Evolutionary conservation across 1,140 invertebrate species (phyloP).

Genomic region (Calosoma granatense): DNA sequence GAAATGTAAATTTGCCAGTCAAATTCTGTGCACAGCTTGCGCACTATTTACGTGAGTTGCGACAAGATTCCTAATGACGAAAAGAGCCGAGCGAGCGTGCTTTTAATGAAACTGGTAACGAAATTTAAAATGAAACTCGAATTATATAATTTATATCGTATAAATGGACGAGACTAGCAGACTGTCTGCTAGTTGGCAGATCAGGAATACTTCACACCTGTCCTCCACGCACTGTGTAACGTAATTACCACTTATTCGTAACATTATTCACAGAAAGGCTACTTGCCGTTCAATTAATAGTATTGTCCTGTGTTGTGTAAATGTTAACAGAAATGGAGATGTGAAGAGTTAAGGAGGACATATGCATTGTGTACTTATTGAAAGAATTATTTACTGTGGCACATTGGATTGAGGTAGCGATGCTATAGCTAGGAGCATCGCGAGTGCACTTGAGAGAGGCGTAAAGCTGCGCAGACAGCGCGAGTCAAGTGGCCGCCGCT

Average conservation of each 20-base stretch:
- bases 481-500: neutral
- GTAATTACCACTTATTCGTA: too few species aligned
- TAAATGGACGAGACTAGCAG: too few species aligned
- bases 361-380: neutral
- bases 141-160: too few species aligned
- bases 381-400: neutral
- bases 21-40: slow-evolving; percentile 6
- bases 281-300: too few species aligned
- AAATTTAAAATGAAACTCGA: neutral
- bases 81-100: neutral
- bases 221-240: too few species aligned
- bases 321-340: too few species aligned
- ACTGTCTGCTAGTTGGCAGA: too few species aligned
- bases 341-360: too few species aligned
- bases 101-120: neutral
- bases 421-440: neutral
- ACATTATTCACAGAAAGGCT: too few species aligned
- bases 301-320: too few species aligned
- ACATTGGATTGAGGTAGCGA: neutral
- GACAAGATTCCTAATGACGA: slow-evolving; percentile 8
- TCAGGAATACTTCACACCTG: too few species aligned
- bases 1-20: slow-evolving; percentile 6
- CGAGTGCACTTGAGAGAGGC: neutral
- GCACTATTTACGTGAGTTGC: slow-evolving; percentile 7
- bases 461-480: neutral